Evolutionary conservation across 2,888 invertebrate species (phyloP).

Genomic region (Trichogramma evanescens): DNA sequence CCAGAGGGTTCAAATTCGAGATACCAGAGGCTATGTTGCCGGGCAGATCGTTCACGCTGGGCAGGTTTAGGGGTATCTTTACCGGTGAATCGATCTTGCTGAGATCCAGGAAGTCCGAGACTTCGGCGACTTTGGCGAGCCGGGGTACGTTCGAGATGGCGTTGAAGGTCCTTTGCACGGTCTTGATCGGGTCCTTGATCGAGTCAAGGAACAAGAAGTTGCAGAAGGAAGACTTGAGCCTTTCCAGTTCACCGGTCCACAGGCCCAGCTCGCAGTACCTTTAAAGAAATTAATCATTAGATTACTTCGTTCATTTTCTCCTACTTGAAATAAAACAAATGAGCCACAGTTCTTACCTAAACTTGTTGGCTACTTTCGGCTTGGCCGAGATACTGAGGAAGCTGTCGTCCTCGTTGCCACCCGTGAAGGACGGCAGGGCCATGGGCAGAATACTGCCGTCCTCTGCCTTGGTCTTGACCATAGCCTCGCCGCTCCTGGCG

Average conservation of each 20-base stretch:
- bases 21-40: too few relatives aligned
- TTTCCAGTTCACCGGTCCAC: constrained; percentile 59
- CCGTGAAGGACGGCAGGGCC: constrained; percentile 25
- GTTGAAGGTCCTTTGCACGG: constrained; percentile 4
- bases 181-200: constrained; percentile 13
- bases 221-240: constrained; percentile 54
- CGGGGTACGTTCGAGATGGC: not conserved
- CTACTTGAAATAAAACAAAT: constrained; percentile 35
- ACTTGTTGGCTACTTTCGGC: constrained; percentile 45
- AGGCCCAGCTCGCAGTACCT: constrained; percentile 64
- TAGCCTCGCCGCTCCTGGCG: constrained; percentile 51
- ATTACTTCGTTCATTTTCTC: not conserved
- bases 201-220: constrained; percentile 25
- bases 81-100: not conserved
- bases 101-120: not conserved
- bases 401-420: constrained; percentile 40
- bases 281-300: constrained; percentile 8
- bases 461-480: constrained; percentile 26
- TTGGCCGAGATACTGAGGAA: constrained; percentile 53
- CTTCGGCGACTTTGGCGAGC: constrained; percentile 8
- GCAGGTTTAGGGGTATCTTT: too few relatives aligned
- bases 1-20: too few relatives aligned
- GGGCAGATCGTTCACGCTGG: too few relatives aligned
- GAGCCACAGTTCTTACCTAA: constrained; percentile 34
- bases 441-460: constrained; percentile 26